Base-by-base conservation (phyloP, 2,888 invertebrate genomes). In the Agriopis leucophaearia region DNA sequence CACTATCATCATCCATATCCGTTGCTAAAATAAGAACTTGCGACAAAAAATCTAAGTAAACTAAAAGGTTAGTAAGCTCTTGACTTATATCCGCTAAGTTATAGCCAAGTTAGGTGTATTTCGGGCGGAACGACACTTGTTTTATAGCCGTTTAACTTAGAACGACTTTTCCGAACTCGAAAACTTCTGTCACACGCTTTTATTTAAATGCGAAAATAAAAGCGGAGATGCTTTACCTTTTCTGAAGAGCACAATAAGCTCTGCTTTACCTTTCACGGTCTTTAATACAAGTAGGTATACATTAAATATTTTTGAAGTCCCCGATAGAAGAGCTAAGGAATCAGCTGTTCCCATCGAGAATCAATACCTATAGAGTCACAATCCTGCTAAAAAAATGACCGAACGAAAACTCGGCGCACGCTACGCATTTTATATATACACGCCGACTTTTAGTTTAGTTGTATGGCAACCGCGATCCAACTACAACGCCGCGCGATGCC, bases 121-220 rank as follows among this genome's bases (percentile, higher is more conserved):
- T 59, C 65, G 61, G 59, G 66, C 68, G 54, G 68, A 71, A 70
- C 69, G 71, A 70, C 68, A 71, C 64, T 73, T 73, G 76, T 76
- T 76, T 73, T 72, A 72, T 70, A 51, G 69, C 59, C 60, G 65
- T 69, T 72, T 69, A 62, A 72, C 66, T 74, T 71, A 38, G 66
- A 75, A 76, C 70, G 74, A 76, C 69, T 75, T 73, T 59, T 40
- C 59, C 51, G 55, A 68, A 68, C 59, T 68, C 18, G 62, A 64
- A 73, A 71, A 70, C 67, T 71, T 71, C 63, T 59, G 69, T 68
- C 64, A 72, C 71, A 60, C 68, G 66, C 57, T 69, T 72, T 75
- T 76, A 76, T 74, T 74, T 73, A 74, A 73, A 76, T 72, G 62
- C 55, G 50, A 60, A 64, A 51, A 67, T 73, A 74, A 76, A 72